Conservation (phyloP, 2,888 invertebrate genomes). For the Drosophila siamana region DNA sequence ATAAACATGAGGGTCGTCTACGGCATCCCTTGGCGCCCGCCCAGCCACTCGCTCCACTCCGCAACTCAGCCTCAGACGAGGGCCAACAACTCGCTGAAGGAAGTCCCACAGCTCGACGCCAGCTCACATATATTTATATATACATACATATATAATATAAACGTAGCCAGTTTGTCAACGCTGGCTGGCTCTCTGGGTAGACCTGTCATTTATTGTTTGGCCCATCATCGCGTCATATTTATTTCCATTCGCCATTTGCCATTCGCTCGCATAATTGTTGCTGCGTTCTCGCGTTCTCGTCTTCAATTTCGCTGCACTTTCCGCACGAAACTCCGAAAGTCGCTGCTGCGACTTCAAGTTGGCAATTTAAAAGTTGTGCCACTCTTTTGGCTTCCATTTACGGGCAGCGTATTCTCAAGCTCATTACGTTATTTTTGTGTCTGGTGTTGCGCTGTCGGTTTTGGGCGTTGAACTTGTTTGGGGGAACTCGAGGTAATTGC, state of each 20-base stretch:
- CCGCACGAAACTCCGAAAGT: too few relatives aligned
- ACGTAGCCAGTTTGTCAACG: constrained; percentile 28
- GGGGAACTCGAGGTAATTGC: neutral
- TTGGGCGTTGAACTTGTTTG: too few relatives aligned
- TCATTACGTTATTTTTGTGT: too few relatives aligned
- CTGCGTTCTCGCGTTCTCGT: constrained; percentile 6
- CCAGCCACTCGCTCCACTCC: neutral
- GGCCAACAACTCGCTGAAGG: neutral
- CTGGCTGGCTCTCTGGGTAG: constrained; percentile 5
- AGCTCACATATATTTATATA: neutral
- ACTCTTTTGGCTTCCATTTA: too few relatives aligned
- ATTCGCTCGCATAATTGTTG: constrained; percentile 46
- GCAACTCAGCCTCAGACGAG: neutral
- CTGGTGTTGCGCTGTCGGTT: neutral
- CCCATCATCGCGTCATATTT: constrained; percentile 55
- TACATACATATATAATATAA: too few relatives aligned
- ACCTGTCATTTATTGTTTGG: constrained; percentile 62
- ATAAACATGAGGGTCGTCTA: constrained; percentile 52
- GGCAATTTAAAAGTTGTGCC: too few relatives aligned
- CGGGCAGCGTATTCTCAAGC: too few relatives aligned
- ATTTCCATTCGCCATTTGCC: too few relatives aligned
- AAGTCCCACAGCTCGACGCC: constrained; percentile 9
- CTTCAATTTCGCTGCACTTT: neutral
- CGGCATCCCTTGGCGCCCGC: constrained; percentile 6
- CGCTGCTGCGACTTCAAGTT: too few relatives aligned